Base-by-base conservation (phyloP, 1,140 invertebrate genomes). In the Formica exsecta region DNA sequence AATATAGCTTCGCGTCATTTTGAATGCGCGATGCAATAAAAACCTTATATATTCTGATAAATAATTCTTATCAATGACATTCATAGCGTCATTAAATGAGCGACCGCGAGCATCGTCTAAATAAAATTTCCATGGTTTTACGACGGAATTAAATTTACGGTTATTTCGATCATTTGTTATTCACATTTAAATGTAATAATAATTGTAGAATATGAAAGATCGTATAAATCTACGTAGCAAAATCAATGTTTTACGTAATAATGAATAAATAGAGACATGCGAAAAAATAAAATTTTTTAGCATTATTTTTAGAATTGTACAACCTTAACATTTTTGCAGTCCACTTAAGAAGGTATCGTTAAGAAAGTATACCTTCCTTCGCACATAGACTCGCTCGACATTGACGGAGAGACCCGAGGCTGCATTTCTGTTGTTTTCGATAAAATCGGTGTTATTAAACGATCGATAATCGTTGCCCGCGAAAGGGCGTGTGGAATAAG, bases 51-150 rank as follows among this genome's bases (percentile, higher is more conserved):
- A 86, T 64, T 71, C 66, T 71, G 44, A 79, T 85, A 85, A 85
- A 85, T 85, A 77, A 85, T 83, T 83, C 79, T 83, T 83, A 83
- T 83, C 79, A 61, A 81, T 74, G 79, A 83, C 68, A 74, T 81
- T 81, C 54, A 83, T 74, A 74, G 68, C 68, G 68, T 32, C n/a
- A 36, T 83, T 83, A 83, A 83, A 74, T 41, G n/a, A 4, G 8
- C 13, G 1, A 51, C 65, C 36, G 25, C 3, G n/a, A 38, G 5
- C 11, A n/a, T 57, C 64, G 4, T 11, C 16, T 25, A 9, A 68
- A 54, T 22, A 25, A 80, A 71, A 57, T 29, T 80, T 70, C 36
- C 68, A 29, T 22, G 13, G n/a, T 80, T 51, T 51, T 57, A 80
- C 16, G 22, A 41, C 13, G 8, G 22, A 41, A 80, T 80, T 80